Conservation (phyloP, 2,888 invertebrate species). For the Zelleria hepariella region DNA sequence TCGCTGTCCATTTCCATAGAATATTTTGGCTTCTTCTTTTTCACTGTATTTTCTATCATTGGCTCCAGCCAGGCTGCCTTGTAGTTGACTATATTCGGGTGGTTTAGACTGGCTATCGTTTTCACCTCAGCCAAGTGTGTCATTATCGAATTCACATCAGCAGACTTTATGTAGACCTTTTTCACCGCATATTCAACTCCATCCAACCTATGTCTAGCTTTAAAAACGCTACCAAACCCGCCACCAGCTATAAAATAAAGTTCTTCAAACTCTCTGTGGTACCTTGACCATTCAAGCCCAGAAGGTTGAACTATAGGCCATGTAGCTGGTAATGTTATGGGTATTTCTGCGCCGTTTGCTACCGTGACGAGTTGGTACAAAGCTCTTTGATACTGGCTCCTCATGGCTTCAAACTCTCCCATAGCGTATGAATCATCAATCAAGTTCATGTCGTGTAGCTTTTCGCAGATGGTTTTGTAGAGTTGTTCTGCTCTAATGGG, state of each 20-base stretch:
- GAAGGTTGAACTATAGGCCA: conserved; percentile 69
- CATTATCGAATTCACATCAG: conserved; percentile 74
- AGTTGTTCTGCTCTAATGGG: conserved; percentile 68
- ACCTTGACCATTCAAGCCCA: conserved; percentile 74
- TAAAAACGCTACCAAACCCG: conserved; percentile 84
- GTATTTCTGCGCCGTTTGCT: conserved; percentile 69
- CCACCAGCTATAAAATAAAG: conserved; percentile 78
- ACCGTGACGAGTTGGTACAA: conserved; percentile 75
- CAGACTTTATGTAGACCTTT: conserved; percentile 78
- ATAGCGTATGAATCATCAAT: conserved; percentile 79
- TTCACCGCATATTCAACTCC: conserved; percentile 85
- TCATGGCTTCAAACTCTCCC: conserved; percentile 78
- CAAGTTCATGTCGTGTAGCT: conserved; percentile 76
- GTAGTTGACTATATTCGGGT: conserved; percentile 85
- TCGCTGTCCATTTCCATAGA: conserved; percentile 53
- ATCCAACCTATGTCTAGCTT: conserved; percentile 82
- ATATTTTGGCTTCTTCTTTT: conserved; percentile 36
- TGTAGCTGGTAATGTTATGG: conserved; percentile 54
- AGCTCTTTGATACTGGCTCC: conserved; percentile 77
- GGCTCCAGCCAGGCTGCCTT: conserved; percentile 88
- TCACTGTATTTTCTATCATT: conserved; percentile 59
- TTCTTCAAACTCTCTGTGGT: conserved; percentile 79
- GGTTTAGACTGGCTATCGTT: conserved; percentile 83
- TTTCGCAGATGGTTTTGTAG: conserved; percentile 78
- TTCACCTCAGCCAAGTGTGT: conserved; percentile 83